Base-by-base conservation (phyloP, 2,113 vertebrate genomes). In the Mionectes macconnelli region DNA sequence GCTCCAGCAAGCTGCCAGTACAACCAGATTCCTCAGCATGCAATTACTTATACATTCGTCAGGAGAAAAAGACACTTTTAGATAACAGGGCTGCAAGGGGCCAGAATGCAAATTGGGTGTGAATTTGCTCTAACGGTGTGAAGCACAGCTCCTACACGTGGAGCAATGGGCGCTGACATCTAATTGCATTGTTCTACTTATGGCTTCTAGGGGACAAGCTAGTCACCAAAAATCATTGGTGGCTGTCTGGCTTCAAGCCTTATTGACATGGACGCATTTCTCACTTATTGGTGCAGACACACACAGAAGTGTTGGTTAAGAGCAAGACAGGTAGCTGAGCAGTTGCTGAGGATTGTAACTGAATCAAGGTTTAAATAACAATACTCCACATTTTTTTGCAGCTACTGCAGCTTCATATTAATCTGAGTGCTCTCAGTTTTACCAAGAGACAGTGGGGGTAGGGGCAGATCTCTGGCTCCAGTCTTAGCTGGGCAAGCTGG, bases 51-150 rank as follows among this genome's bases (percentile, higher is more conserved):
- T 37, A 57, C 73, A 62, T 89, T 62, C 33, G 59, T 75, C 49
- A 76, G 5, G 45, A 73, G 69, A 30, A 94, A 94, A 84, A 68
- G 74, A 78, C 35, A 6, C 47, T 76, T 37, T 82, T 23, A 60
- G 91, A 91, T 84, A 89, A 64, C 9, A 8, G n/a, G 67, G 37
- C 45, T 94, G 30, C 42, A 44, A 78, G 70, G 44, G 73, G 66
- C 92, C 77, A 84, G 81, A 30, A 94, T 56, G 87, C 66, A 95
- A 92, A 96, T 7, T 74, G 67, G 30, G 68, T 89, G 92, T 21
- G 56, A 92, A 77, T 88, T 93, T 88, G 28, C 42, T 87, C 50
- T 42, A 49, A 77, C 0, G 0, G 53, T 66, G 79, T 66, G 73
- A 73, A 87, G 55, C 72, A 64, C 7, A 13, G 15, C 79, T 92